These are phyloP conservation scores for Drosophila obscura DNA, from an alignment of 1,140 invertebrate species.

Conservation along the genomic window DNA sequence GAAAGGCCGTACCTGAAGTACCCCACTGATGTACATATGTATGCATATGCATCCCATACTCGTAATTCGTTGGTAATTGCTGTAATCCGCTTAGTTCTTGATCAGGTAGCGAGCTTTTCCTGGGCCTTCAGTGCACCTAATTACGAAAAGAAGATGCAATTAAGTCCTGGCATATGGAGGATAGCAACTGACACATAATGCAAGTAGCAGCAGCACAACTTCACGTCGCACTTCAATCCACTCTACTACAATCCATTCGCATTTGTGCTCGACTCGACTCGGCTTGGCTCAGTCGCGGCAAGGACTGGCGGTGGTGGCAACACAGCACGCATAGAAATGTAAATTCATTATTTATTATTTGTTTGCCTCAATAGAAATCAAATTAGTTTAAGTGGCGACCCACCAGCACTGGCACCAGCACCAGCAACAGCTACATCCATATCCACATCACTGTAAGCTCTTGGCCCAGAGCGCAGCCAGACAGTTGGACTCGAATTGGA, in stretches of 20 bases:
- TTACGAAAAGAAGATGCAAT: constrained; percentile 41
- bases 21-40: constrained; percentile 6
- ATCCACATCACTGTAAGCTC: background rate
- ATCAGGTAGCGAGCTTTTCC: constrained; percentile 33
- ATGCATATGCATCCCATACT: constrained; percentile 17
- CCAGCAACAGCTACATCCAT: background rate
- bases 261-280: background rate
- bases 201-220: constrained; percentile 25
- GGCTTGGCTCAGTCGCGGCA: constrained; percentile 35
- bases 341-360: constrained; percentile 83
- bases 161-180: constrained; percentile 24
- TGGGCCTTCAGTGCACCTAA: constrained; percentile 31
- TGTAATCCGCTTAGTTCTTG: constrained; percentile 68
- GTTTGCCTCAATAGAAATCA: constrained; percentile 82
- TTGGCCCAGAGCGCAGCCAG: constrained; percentile 40
- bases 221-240: constrained; percentile 16
- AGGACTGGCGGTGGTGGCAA: constrained; percentile 20
- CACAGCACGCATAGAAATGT: constrained; percentile 76
- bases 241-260: background rate
- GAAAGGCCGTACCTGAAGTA: background rate
- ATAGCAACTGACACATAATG: constrained; percentile 35
- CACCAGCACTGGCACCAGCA: constrained; percentile 14
- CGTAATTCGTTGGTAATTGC: constrained; percentile 58
- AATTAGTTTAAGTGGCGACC: constrained; percentile 79
- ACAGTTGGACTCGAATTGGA: constrained; percentile 69